Percentiles rank a stretch among this genome's conserved stretches.
Conservation (phyloP, 2,797 vertebrate genomes). For the Lophius americanus region DNA sequence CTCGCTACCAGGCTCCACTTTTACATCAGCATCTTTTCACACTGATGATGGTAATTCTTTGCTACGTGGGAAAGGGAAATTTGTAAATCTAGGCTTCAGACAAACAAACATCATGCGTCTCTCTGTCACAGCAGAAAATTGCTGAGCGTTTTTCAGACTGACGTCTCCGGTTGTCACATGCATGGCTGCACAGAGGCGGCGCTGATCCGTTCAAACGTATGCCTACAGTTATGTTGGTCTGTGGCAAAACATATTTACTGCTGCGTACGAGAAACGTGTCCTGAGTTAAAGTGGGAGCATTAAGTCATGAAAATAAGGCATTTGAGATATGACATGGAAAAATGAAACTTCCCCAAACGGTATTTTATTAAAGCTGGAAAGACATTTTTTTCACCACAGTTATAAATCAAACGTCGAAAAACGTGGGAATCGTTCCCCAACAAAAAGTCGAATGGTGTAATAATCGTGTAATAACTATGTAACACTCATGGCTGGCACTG, state of each 20-base stretch:
- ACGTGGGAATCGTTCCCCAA: too few relatives aligned
- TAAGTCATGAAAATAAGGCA: background rate
- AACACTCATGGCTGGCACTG: too few relatives aligned
- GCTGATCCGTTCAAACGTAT: background rate
- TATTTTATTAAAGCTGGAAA: too few relatives aligned
- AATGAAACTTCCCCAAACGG: background rate
- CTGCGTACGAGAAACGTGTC: background rate
- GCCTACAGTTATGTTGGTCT: conserved; percentile 1
- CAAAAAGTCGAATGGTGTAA: too few relatives aligned
- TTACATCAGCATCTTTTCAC: conserved; percentile 13
- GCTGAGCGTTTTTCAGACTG: conserved; percentile 17
- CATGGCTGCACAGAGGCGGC: background rate
- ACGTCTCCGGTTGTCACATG: conserved; percentile 7
- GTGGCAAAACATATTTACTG: conserved; percentile 1
- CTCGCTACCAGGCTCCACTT: conserved; percentile 17
- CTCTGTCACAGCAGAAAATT: background rate
- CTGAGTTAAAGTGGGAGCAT: background rate
- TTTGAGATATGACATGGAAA: too few relatives aligned
- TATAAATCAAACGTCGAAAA: too few relatives aligned
- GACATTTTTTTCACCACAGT: too few relatives aligned
- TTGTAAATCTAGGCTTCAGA: conserved; percentile 4
- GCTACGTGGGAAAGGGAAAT: background rate
- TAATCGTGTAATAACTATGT: too few relatives aligned
- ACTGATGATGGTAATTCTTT: background rate
- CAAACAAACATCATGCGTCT: background rate